Evolutionary conservation across 2,113 vertebrate genomes (phyloP).

Genomic region (Syngnathus scovelli): DNA sequence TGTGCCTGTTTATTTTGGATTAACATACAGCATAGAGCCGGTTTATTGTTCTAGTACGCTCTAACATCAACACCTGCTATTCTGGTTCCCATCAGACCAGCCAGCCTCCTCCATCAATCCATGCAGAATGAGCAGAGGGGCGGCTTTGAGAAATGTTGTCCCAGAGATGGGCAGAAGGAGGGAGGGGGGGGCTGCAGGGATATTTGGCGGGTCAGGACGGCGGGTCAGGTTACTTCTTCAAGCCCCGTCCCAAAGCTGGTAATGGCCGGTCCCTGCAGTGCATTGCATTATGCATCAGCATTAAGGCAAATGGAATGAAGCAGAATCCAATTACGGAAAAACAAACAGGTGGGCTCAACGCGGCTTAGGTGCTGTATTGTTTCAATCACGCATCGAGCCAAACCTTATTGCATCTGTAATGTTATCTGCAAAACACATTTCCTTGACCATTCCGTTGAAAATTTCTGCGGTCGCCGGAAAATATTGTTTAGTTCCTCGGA

Average conservation of each 20-base stretch:
- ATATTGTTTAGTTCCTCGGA: slow-evolving; percentile 7
- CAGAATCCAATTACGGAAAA: slow-evolving; percentile 69
- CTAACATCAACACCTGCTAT: slow-evolving; percentile 64
- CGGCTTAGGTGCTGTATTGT: slow-evolving; percentile 61
- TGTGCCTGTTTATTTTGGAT: slow-evolving; percentile 80
- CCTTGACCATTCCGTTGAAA: slow-evolving; percentile 37
- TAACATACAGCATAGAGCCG: slow-evolving; percentile 81
- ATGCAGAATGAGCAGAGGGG: slow-evolving; percentile 43
- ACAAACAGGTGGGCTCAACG: slow-evolving; percentile 71
- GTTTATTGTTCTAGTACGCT: slow-evolving; percentile 69
- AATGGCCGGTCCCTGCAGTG: slow-evolving; percentile 55
- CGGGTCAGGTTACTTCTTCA: slow-evolving; percentile 56
- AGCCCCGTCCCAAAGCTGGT: slow-evolving; percentile 53
- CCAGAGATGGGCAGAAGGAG: slow-evolving; percentile 24
- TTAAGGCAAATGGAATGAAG: slow-evolving; percentile 71
- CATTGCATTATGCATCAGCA: slow-evolving; percentile 67
- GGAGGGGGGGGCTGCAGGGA: not conserved
- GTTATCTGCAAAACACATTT: slow-evolving; percentile 66
- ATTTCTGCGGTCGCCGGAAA: slow-evolving; percentile 25
- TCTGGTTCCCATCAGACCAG: slow-evolving; percentile 52
- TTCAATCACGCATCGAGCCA: slow-evolving; percentile 62
- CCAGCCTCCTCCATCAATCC: slow-evolving; percentile 51
- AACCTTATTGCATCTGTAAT: slow-evolving; percentile 57
- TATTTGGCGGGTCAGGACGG: slow-evolving; percentile 1
- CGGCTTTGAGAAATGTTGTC: slow-evolving; percentile 55